Evolutionary conservation across 2,797 vertebrate species (phyloP), one percentile per base, ranked within the genome.

Genomic region (Hoplostethus mediterraneus): DNA sequence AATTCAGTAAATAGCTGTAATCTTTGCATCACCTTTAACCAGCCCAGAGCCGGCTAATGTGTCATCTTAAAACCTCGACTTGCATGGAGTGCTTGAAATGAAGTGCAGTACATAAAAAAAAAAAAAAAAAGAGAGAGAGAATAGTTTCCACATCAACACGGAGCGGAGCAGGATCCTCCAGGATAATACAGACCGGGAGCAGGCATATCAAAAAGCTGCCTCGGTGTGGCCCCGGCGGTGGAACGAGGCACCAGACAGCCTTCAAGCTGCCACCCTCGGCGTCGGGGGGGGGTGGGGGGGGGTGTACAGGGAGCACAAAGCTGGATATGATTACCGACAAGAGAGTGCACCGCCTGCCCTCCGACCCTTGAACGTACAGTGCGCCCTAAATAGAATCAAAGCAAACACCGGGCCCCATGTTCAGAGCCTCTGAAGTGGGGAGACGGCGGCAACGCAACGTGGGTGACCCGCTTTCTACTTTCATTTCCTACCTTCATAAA

Each of bases 401-500:
- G 95, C 93, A 95, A 95, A 95, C 94, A 95, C 77, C 55, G 48
- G 89, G 71, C 73, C 83, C 87, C 89, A n/a, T 84, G 81, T 87
- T 90, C 89, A 78, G 48, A 81, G 91, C 90, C 89, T 95, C 90
- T 93, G 93, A 94, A 94, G 94, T 93, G 91, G 69, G 86, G 84
- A 86, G 86, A 90, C 85, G 84, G 84, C 90, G 80, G 89, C 86
- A 91, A 89, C 89, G 90, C 88, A 87, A 89, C 86, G 89, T 16
- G 69, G 82, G 83, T 87, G 89, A 93, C 93, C 77, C 80, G 77
- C 81, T 90, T 89, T 28, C 28, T 89, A n/a, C 93, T 94, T 95
- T 95, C 92, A 95, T 95, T 94, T 94, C 88, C 81, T 78, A n/a
- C 83, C 92, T 92, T 95, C 93, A 95, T 95, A 95, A 95, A 94